Conservation (phyloP, 2,888 invertebrate species). For the Poecilobothrus nobilitatus region DNA sequence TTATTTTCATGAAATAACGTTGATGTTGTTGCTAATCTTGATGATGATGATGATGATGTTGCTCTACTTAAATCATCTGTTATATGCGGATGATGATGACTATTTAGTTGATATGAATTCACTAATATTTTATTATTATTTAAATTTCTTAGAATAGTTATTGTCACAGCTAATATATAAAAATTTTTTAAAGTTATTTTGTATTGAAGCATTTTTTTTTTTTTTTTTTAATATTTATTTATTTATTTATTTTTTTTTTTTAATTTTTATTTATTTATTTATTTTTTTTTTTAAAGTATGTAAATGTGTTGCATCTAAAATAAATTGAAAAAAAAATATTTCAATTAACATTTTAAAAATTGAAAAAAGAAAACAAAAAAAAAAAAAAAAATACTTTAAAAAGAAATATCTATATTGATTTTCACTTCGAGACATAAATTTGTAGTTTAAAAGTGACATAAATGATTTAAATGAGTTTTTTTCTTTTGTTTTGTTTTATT, state of each 20-base stretch:
- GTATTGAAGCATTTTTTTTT: neutral
- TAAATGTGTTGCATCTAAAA: neutral
- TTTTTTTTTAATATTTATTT: neutral
- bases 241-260: no score
- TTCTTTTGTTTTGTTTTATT: neutral
- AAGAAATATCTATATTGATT: no score
- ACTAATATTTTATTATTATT: neutral
- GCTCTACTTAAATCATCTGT: neutral
- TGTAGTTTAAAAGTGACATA: neutral
- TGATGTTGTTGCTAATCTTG: neutral
- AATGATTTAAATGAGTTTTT: neutral
- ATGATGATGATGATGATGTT: neutral
- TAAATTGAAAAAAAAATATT: neutral
- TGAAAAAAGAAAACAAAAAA: neutral
- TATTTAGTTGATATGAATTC: neutral
- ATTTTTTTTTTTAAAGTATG: neutral
- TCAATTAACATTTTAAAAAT: neutral
- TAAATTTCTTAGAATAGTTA: neutral
- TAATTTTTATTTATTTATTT: neutral
- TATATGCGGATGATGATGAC: neutral
- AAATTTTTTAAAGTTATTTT: neutral
- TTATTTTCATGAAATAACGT: neutral
- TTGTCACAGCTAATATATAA: neutral
- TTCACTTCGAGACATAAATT: neutral
- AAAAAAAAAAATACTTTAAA: neutral